Evolutionary conservation across 23 tunicate genomes (phyloP).

Genomic region (Ciona savignyi): DNA sequence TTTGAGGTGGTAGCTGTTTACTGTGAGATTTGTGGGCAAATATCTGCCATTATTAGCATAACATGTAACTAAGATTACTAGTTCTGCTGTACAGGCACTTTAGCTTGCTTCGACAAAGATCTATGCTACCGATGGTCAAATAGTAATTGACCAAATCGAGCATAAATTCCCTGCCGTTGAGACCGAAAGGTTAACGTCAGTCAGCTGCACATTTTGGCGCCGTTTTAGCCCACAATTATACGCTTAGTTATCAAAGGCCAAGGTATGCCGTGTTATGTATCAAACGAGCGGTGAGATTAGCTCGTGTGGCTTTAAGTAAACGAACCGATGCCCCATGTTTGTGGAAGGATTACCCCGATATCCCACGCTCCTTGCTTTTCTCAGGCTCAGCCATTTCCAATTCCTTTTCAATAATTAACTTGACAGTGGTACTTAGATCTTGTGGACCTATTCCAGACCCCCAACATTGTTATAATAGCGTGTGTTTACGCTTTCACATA

Average conservation of each 20-base stretch:
- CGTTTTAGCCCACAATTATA: not conserved
- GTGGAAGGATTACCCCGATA: not conserved
- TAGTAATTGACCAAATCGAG: too few relatives aligned
- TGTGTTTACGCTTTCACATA: too few relatives aligned
- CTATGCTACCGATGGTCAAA: not conserved
- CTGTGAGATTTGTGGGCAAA: not conserved
- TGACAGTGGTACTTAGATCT: not conserved
- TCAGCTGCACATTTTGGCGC: not conserved
- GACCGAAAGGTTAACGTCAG: too few relatives aligned
- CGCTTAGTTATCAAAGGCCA: not conserved
- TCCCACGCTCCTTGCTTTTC: conserved; percentile 1
- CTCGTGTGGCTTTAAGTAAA: not conserved
- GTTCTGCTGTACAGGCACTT: too few relatives aligned
- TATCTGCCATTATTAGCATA: not conserved
- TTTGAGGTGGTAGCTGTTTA: not conserved
- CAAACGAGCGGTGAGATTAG: not conserved
- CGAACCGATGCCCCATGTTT: not conserved
- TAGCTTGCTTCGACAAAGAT: too few relatives aligned
- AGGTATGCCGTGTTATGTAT: not conserved
- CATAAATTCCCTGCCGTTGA: too few relatives aligned
- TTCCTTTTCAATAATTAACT: not conserved
- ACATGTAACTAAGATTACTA: too few relatives aligned
- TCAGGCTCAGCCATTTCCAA: not conserved
- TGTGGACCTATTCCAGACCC: too few relatives aligned
- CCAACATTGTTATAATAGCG: not conserved